Evolutionary conservation across 1,140 invertebrate genomes (phyloP), one percentile per base, ranked within the genome.

Genomic region (Belonocnema kinseyi): DNA sequence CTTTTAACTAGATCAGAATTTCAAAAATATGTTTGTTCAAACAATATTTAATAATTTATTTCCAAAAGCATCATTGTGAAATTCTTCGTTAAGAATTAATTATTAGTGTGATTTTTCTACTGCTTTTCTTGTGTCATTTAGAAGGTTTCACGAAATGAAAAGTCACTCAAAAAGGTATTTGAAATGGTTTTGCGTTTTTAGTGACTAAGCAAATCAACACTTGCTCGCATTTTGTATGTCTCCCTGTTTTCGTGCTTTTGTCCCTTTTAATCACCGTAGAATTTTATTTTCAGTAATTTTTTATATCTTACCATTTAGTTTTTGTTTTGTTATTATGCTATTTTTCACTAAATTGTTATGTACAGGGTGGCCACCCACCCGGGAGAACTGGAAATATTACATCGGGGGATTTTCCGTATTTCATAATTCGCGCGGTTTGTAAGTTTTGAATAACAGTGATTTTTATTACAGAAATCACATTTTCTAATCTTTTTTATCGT

Each of bases 61-160:
- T 33, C 26, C 14, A 14, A 13, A 66, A 16, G 40, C 13, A 6
- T 10, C 16, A 40, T 14, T 40, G 2, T 40, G 61, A 40, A 66
- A 13, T 66, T 66, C 7, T 10, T 13, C 46, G 61, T 66, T 66
- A 8, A 66, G 33, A 13, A 19, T 54, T 17, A 40, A 66, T 40
- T 46, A 40, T 46, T 40, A 58, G 52, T 72, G 40, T 80, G 75
- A 56, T 19, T 51, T 61, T 46, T 51, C 10, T 79, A 40, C 72
- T 71, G 77, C 66, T 61, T 21, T 54, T 53, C 72, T 77, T 76
- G 51, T 76, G 46, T 75, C 13, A 77, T 72, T 14, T 56, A 73
- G 40, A 19, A 72, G 21, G 56, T 53, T 78, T 46, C 70, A 70
- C 10, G 54, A 70, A 58, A 52, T n/a, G 19, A 26, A 66, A 71